Base-by-base conservation (phyloP, 2,888 invertebrate species). In the Monopis laevigella region DNA sequence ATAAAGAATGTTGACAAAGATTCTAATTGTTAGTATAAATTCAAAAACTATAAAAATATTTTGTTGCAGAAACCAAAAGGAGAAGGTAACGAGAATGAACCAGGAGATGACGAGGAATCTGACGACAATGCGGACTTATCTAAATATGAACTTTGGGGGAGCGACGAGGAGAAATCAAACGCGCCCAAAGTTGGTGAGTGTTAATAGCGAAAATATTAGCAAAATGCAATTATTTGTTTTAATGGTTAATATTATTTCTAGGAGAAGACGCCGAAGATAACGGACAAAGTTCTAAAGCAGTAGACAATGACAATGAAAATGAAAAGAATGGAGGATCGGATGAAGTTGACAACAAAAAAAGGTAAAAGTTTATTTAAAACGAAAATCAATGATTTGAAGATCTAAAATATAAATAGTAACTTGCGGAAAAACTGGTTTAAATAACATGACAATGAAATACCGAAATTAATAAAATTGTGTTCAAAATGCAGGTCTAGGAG, bases 141-240 rank as follows among this genome's bases (percentile, higher is more conserved):
- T 16, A 91, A 91, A 61, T 92, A 92, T 62, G 89, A 90, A 59
- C 72, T 92, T 30, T 89, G 89, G 86, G 89, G 88, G 45, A 84
- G 84, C 48, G 87, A 86, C 45, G 85, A 84, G 34, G 85, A 82
- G 43, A 66, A 80, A 47, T 65, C 62, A 38, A 61, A 61, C 45
- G 53, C 69, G 16, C 62, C 66, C 2, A 72, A 72, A 58, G 45
- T 56, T 46, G 72, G 70, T 67, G 46, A 50, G 41, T 6, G 4
- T n/a, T n/a, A n/a, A n/a, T n/a, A n/a, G n/a, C n/a, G n/a, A n/a
- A n/a, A n/a, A n/a, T n/a, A n/a, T n/a, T n/a, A n/a, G n/a, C n/a
- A n/a, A n/a, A n/a, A n/a, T n/a, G n/a, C n/a, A n/a, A n/a, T n/a
- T n/a, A n/a, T n/a, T n/a, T n/a, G n/a, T n/a, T n/a, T n/a, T n/a